Conservation (phyloP, 2,797 vertebrate genomes). For the Petrocephalus schoutedeni region DNA sequence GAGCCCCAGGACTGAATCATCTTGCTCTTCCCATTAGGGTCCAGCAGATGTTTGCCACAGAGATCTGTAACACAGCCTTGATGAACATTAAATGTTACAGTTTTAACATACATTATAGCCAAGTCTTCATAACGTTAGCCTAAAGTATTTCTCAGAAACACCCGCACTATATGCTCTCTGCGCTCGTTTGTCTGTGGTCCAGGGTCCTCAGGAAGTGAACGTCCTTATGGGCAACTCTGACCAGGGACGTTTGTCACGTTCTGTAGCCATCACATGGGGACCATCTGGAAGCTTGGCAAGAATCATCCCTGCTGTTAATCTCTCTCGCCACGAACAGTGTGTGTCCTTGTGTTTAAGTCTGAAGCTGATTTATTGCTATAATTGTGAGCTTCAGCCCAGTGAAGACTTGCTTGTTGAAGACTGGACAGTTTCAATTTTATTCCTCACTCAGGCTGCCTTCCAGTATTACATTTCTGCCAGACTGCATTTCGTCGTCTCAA, state of each 20-base stretch:
- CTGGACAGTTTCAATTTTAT: conserved; percentile 15
- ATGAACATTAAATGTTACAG: neutral
- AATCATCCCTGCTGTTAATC: neutral
- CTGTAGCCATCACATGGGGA: conserved; percentile 9
- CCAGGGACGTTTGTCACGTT: conserved; percentile 7
- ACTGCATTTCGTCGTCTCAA: neutral
- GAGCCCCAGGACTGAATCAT: neutral
- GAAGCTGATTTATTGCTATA: conserved; percentile 18
- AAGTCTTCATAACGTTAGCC: neutral
- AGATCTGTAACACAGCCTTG: neutral
- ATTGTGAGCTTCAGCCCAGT: neutral
- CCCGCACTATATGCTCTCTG: neutral
- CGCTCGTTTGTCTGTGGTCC: neutral
- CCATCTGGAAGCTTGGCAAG: conserved; percentile 19
- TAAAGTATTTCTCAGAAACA: neutral
- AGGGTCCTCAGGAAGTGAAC: conserved; percentile 9
- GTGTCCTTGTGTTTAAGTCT: conserved; percentile 19
- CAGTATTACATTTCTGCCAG: conserved; percentile 13
- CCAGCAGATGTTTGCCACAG: neutral
- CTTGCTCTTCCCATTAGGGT: neutral
- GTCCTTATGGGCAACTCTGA: neutral
- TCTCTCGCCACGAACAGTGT: neutral
- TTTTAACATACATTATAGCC: neutral
- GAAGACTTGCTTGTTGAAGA: neutral
- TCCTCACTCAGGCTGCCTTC: neutral